Conservation (phyloP, 2,113 vertebrate genomes). For the Balaenoptera acutorostrata region DNA sequence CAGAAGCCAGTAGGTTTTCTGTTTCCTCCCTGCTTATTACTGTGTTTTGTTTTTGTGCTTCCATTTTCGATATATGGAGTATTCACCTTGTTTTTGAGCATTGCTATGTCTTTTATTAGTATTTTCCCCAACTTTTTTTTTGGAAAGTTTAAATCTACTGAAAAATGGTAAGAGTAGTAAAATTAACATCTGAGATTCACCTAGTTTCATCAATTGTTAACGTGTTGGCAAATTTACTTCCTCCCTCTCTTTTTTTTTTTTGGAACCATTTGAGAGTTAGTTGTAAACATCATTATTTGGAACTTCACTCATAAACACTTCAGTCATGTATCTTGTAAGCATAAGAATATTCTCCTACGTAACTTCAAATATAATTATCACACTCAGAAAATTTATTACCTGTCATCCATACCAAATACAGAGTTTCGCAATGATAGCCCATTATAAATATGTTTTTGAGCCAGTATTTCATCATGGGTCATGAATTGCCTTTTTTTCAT, state of each 20-base stretch:
- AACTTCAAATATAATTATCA: background rate
- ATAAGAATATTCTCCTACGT: background rate
- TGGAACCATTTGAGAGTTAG: background rate
- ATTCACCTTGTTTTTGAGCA: background rate
- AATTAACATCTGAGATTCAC: background rate
- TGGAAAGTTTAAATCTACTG: background rate
- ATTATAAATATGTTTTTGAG: background rate
- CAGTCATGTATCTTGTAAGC: background rate
- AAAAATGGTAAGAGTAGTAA: background rate
- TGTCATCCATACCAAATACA: background rate
- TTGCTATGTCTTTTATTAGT: background rate
- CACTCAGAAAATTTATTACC: background rate
- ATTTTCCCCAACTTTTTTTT: background rate
- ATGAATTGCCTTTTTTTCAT: background rate
- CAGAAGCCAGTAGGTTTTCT: background rate
- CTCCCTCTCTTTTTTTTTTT: background rate
- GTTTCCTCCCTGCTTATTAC: background rate
- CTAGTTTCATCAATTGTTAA: background rate
- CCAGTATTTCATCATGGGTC: background rate
- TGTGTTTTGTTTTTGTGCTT: background rate
- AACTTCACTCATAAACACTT: background rate
- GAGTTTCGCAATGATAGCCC: background rate
- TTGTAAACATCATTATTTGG: background rate
- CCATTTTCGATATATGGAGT: background rate
- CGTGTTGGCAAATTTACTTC: background rate